phyloP scores from a whole-genome alignment of 2,113 vertebrate genomes.

The Oreochromis spilurus region DNA sequence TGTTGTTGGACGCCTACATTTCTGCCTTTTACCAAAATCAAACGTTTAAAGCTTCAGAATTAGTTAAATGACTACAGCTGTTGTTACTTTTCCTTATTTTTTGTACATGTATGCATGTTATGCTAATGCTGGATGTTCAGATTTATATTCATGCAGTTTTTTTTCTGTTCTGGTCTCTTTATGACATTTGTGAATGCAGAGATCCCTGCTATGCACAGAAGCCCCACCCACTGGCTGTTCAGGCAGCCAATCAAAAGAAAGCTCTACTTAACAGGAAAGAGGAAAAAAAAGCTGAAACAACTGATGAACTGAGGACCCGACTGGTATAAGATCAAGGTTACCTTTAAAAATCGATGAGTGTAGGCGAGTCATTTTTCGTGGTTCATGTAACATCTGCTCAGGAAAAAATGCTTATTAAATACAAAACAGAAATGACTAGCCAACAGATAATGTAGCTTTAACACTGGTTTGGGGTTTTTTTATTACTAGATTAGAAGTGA shows the following conservation, averaged over 20 bases:
- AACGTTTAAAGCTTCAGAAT: fast-evolving
- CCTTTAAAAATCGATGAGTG: neutral
- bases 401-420: neutral
- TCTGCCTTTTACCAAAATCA: neutral
- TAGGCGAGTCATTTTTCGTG: fast-evolving
- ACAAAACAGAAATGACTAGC: neutral
- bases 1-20: fast-evolving
- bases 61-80: neutral
- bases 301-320: fast-evolving
- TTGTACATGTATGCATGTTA: neutral
- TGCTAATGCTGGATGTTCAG: neutral
- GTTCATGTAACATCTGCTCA: neutral
- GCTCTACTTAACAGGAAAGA: fast-evolving
- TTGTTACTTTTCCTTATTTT: neutral
- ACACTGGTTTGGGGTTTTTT: fast-evolving
- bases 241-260: neutral
- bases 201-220: neutral
- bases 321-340: neutral
- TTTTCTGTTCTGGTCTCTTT: too few species aligned
- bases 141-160: too few species aligned
- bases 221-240: neutral
- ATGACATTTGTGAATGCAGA: fast-evolving
- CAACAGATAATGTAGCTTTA: neutral
- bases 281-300: neutral
- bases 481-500: neutral